Evolutionary conservation across 1,140 invertebrate species (phyloP).

Genomic region (Drosophila ambigua): DNA sequence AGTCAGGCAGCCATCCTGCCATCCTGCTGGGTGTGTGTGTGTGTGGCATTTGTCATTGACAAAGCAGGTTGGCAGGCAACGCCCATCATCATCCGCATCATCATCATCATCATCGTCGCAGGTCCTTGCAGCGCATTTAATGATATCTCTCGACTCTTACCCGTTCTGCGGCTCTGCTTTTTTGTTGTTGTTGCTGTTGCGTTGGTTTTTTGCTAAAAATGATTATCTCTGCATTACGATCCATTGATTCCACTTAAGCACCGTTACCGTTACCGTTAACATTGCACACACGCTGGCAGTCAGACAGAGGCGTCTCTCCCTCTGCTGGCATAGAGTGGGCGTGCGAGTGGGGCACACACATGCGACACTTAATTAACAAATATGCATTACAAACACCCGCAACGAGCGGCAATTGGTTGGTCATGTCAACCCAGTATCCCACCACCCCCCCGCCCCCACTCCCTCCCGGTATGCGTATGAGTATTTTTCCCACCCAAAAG

Average conservation of each 20-base stretch:
- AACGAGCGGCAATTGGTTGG: slow-evolving; percentile 77
- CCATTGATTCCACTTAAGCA: slow-evolving; percentile 82
- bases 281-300: slow-evolving; percentile 45
- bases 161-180: neutral
- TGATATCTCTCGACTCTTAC: slow-evolving; percentile 12
- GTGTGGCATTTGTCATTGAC: slow-evolving; percentile 71
- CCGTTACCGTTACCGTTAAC: slow-evolving; percentile 42
- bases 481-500: neutral
- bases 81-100: slow-evolving; percentile 16
- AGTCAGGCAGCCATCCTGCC: slow-evolving; percentile 9
- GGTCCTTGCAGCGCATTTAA: slow-evolving; percentile 25
- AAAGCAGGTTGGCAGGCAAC: slow-evolving; percentile 46
- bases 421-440: slow-evolving; percentile 47
- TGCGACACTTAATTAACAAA: slow-evolving; percentile 79
- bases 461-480: too few species aligned
- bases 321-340: neutral
- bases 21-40: slow-evolving; percentile 17
- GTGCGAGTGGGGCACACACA: slow-evolving; percentile 12
- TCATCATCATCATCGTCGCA: too few species aligned
- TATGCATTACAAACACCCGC: slow-evolving; percentile 79
- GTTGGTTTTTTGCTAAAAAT: slow-evolving; percentile 57
- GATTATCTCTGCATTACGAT: slow-evolving; percentile 81
- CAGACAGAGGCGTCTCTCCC: neutral
- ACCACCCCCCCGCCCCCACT: neutral
- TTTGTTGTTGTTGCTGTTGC: neutral